Base-by-base conservation (phyloP, 2,113 vertebrate genomes). In the Dascyllus trimaculatus region DNA sequence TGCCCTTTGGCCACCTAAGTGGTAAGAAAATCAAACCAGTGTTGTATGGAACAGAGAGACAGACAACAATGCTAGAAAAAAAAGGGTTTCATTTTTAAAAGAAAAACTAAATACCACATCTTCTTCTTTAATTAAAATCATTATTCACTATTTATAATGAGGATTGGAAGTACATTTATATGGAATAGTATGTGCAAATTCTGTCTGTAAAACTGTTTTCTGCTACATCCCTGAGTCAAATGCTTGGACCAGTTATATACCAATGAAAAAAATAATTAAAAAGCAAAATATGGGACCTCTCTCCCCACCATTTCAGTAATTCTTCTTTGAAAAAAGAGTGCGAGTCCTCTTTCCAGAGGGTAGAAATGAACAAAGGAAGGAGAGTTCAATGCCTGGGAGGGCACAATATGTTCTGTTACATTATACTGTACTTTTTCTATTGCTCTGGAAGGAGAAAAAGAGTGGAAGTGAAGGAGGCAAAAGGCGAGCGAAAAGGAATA, bases 391-490 rank as follows among this genome's bases (percentile, higher is more conserved):
- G 72, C 88, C 62, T 59, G 25, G 75, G 62, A 87, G 83, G 85
- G 89, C 82, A 94, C 93, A 94, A 87, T 94, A 86, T 91, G 90
- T 92, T 89, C 90, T 88, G 88, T 92, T 93, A 90, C 85, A 87
- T 91, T 94, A 91, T 89, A 91, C 76, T 71, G 57, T 59, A 57
- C 90, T 83, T 90, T 88, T 79, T 89, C 78, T 87, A 73, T 84
- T 78, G 77, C 89, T 71, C 53, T 72, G 75, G 77, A 76, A 71
- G 83, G 48, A 76, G 53, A 58, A 74, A 72, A 68, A 46, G 59
- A 64, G 69, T 52, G 21, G 49, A 57, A 57, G 77, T 10, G 17
- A 52, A 52, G 46, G 54, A 60, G 76, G 82, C 85, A 74, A 87
- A 91, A 85, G 87, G 81, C 68, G 74, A 87, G 87, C 59, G 49